Evolutionary conservation across 2,888 invertebrate genomes (phyloP), one percentile per base, ranked within the genome.

Genomic region (Dugesia japonica): DNA sequence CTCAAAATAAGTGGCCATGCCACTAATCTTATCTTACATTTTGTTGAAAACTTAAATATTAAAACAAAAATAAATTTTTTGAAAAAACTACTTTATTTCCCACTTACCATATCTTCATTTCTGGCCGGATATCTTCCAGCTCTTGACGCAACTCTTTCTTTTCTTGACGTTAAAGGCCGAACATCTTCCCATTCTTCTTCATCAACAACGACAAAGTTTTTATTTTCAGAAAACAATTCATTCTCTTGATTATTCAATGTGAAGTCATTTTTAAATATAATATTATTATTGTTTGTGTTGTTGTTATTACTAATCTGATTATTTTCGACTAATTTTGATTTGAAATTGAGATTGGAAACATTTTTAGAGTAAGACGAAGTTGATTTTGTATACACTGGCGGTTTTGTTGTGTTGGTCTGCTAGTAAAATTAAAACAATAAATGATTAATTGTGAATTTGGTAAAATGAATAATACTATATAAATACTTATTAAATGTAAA

Each of bases 101-200:
- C n/a, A n/a, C n/a, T n/a, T n/a, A n/a, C n/a, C n/a, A n/a, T n/a
- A 31, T 56, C 56, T n/a, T 56, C 56, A 13, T 56, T 56, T 56
- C 4, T 23, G 7, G 4, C n/a, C 56, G 4, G 56, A 56, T 56
- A n/a, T 56, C 56, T n/a, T 20, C 56, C 56, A 20, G 56, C 56
- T 56, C 56, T 4, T 9, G 56, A 56, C 1, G 56, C 56, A 56
- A 56, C 56, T 56, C 56, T 56, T n/a, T 56, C 56, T 56, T 56
- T 56, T 56, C 56, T 56, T 56, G 56, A 56, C 23, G 56, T 56
- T 56, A 56, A 56, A 20, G 56, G 56, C 7, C 56, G 56, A 23
- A 56, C 56, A 56, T 56, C 56, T 56, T 56, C 56, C 56, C 56
- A 56, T 9, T 4, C 56, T 23, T 56, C 56, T 56, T 56, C 56